phyloP scores from a whole-genome alignment of 2,888 invertebrate species.

The Pollenia labialis region DNA sequence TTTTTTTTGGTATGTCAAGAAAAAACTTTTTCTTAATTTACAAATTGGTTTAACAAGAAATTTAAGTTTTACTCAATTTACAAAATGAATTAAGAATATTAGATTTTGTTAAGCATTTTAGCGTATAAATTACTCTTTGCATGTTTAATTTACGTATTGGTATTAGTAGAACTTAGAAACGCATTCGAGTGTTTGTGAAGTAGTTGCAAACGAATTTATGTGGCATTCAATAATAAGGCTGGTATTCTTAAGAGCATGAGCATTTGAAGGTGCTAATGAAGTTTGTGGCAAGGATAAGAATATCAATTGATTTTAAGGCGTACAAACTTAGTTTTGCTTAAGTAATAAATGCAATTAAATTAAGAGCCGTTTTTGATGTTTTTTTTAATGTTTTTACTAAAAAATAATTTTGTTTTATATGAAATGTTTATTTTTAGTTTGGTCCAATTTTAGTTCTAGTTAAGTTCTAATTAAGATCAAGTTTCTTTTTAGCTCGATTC shows the following conservation, averaged over 20 bases:
- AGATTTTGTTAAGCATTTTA: conserved; percentile 12
- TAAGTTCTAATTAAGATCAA: too few relatives aligned
- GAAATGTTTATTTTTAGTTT: too few relatives aligned
- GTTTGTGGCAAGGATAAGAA: conserved; percentile 25
- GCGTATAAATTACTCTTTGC: conserved; percentile 37
- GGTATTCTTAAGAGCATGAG: background rate
- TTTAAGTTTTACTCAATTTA: conserved; percentile 66
- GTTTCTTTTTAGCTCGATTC: too few relatives aligned
- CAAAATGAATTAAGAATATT: conserved; percentile 63
- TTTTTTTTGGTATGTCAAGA: background rate
- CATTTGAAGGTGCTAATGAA: conserved; percentile 25
- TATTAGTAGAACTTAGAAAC: conserved; percentile 19
- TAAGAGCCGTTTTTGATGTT: background rate
- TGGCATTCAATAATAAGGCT: conserved; percentile 10
- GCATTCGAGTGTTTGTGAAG: conserved; percentile 41
- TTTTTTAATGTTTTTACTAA: background rate
- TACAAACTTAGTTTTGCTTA: background rate
- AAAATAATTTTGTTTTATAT: too few relatives aligned
- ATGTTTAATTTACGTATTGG: conserved; percentile 54
- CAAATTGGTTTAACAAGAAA: conserved; percentile 65
- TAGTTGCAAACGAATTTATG: conserved; percentile 32
- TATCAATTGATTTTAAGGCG: conserved; percentile 6
- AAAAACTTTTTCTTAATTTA: conserved; percentile 61
- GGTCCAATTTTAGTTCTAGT: too few relatives aligned
- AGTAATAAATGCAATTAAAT: conserved; percentile 5